Conservation (phyloP, 2,113 vertebrate species). For the Hippocampus zosterae region DNA sequence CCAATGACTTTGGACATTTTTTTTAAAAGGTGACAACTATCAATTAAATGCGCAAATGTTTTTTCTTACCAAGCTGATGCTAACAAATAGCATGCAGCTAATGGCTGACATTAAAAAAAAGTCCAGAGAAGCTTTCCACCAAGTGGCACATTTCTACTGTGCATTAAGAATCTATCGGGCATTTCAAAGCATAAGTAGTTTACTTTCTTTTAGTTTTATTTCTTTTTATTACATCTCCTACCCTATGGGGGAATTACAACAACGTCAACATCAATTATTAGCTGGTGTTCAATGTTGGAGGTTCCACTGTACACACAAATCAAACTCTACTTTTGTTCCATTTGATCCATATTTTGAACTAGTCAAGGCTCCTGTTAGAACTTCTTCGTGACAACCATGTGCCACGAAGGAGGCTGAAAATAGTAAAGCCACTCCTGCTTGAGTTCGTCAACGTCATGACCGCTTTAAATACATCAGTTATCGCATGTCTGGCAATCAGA, state of each 20-base stretch:
- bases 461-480: slow-evolving; percentile 15
- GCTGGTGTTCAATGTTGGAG: background rate
- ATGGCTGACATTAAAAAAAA: too few relatives aligned
- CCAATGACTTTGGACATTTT: too few relatives aligned
- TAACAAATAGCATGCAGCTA: too few relatives aligned
- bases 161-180: too few relatives aligned
- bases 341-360: slow-evolving; percentile 15
- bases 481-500: slow-evolving; percentile 65
- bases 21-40: too few relatives aligned
- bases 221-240: background rate
- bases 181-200: too few relatives aligned
- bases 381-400: slow-evolving; percentile 9
- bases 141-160: too few relatives aligned
- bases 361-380: slow-evolving; percentile 10
- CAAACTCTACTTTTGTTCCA: slow-evolving; percentile 1
- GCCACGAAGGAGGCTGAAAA: slow-evolving; percentile 5
- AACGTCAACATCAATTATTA: background rate
- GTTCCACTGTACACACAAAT: background rate
- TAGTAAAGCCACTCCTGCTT: slow-evolving; percentile 12
- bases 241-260: background rate
- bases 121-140: too few relatives aligned
- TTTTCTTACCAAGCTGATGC: too few relatives aligned
- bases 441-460: slow-evolving; percentile 7
- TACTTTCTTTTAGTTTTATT: background rate
- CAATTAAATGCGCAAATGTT: too few relatives aligned